These are phyloP conservation scores for Hydrochoerus hydrochaeris DNA, from an alignment of 2,113 vertebrate species.

Conservation along the genomic window DNA sequence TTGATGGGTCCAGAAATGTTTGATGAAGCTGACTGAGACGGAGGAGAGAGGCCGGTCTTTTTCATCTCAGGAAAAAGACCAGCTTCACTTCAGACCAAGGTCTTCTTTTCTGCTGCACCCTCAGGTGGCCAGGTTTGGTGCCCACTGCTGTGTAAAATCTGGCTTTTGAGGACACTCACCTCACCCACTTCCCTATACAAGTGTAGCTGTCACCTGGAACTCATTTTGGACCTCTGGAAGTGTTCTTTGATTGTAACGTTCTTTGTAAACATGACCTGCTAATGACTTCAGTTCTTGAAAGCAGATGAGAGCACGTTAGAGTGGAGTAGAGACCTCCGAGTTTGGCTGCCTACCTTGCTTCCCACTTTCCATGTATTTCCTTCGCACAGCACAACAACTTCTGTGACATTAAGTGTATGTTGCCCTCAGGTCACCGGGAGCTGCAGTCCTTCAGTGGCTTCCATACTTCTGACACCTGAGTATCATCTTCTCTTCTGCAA, in stretches of 20 bases:
- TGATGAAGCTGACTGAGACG: conserved; percentile 94
- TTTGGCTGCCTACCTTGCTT: neutral
- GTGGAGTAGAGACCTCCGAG: neutral
- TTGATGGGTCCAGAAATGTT: conserved; percentile 92
- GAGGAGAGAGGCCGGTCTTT: conserved; percentile 96
- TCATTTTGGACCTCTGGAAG: conserved; percentile 5
- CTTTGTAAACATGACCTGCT: conserved; percentile 34
- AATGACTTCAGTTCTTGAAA: neutral
- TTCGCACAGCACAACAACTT: neutral
- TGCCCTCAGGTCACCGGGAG: neutral
- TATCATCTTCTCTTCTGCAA: conserved; percentile 57
- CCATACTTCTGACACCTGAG: neutral
- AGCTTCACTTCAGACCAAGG: conserved; percentile 90
- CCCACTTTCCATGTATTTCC: neutral
- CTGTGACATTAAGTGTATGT: neutral
- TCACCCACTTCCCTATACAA: neutral
- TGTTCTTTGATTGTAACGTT: conserved; percentile 47
- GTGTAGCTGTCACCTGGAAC: neutral
- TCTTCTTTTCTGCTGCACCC: neutral
- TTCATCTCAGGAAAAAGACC: conserved; percentile 96
- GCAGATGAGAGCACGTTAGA: neutral
- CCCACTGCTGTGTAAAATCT: conserved; percentile 30
- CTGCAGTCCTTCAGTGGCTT: neutral
- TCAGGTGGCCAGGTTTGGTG: neutral
- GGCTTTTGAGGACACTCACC: neutral